Evolutionary conservation across 2,797 vertebrate genomes (phyloP), one percentile per base, ranked within the genome.

Genomic region (Helostoma temminkii): DNA sequence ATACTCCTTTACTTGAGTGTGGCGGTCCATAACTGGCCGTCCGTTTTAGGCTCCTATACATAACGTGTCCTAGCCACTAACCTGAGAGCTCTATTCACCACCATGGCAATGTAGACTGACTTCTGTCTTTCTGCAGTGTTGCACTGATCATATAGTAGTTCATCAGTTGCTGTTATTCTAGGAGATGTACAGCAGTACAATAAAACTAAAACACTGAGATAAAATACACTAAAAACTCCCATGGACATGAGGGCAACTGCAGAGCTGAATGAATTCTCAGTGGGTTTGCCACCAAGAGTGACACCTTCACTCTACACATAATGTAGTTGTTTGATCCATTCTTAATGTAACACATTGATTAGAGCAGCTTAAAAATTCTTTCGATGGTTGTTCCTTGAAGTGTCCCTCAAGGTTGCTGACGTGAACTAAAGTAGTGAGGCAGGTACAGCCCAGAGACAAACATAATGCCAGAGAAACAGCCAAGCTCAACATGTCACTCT

Each of bases 401-500:
- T 53, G n/a, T 65, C 37, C 49, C 49, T 75, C 48, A 16, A 43
- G 45, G 56, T 65, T 48, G 48, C 37, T 58, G 57, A 61, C 59
- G 66, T 69, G 53, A 72, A 43, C 49, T 66, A 28, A 71, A 43
- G 24, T 26, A 79, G 34, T 34, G 53, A 39, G 67, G 47, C 37
- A 64, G 73, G 59, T 70, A 65, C 67, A 71, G 63, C 68, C 58
- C n/a, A 0, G 43, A 82, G 64, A 74, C 74, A 68, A 74, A 66
- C 71, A 74, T 37, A 55, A 34, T 12, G 61, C 72, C 78, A 58
- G 55, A 65, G 49, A 81, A 55, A 70, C 59, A 65, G 72, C 64
- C 61, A n/a, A 63, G 63, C 78, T 84, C 71, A 71, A 39, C 77
- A 76, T 81, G 86, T 87, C 86, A 81, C 66, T 80, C 81, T 55